Percentiles rank a stretch among this genome's conserved stretches.
Evolutionary conservation across 1,140 invertebrate genomes (phyloP).

Genomic region (Drosophila sucinea): DNA sequence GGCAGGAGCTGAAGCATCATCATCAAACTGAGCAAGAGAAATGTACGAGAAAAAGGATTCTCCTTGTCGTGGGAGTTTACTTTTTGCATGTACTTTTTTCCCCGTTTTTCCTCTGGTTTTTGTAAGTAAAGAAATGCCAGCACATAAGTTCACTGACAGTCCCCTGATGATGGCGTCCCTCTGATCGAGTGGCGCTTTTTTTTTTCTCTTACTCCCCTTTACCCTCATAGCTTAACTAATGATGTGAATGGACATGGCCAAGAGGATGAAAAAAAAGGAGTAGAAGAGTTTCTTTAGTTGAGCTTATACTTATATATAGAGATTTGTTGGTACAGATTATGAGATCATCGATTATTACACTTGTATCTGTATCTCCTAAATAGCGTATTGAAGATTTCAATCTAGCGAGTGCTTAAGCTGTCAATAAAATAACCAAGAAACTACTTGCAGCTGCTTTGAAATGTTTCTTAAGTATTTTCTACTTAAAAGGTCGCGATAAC

Average conservation of each 20-base stretch:
- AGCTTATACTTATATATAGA: neutral
- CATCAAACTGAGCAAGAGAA: conserved; percentile 24
- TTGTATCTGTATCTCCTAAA: neutral
- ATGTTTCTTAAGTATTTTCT: no score
- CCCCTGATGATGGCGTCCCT: conserved; percentile 3
- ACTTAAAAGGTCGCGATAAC: no score
- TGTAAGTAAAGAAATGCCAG: conserved; percentile 44
- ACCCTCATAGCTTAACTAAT: conserved; percentile 40
- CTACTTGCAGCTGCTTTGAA: no score
- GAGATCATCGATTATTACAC: neutral
- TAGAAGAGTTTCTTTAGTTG: neutral
- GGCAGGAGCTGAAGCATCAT: conserved; percentile 49
- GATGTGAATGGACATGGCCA: conserved; percentile 56
- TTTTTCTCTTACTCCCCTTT: neutral
- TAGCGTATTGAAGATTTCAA: neutral
- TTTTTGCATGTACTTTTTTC: conserved; percentile 24
- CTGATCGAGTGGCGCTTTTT: neutral
- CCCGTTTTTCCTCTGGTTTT: conserved; percentile 15
- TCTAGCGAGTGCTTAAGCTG: neutral
- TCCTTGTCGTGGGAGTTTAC: conserved; percentile 24
- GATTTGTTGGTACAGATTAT: conserved; percentile 1
- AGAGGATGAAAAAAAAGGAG: neutral
- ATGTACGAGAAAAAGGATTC: conserved; percentile 39
- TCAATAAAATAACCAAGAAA: neutral
- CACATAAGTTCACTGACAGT: conserved; percentile 67